phyloP scores from a whole-genome alignment of 2,888 invertebrate genomes.

The Drepana falcataria region DNA sequence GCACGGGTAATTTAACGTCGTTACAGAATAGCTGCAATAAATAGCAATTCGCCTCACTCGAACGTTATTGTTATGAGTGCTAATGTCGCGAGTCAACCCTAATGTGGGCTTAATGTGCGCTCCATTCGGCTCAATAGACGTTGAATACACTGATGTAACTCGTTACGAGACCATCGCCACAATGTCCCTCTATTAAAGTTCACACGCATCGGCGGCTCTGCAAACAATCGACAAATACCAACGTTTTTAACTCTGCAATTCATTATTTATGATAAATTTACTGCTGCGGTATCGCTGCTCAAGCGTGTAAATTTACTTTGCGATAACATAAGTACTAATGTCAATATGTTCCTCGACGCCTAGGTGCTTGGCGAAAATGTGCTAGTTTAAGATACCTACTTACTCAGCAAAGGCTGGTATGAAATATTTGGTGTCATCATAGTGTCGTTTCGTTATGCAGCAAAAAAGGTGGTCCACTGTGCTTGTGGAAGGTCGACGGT shows the following conservation, averaged over 20 bases:
- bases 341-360: slow-evolving; percentile 38
- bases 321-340: slow-evolving; percentile 43
- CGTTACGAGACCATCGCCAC: slow-evolving; percentile 31
- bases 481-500: slow-evolving; percentile 27
- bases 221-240: slow-evolving; percentile 43
- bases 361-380: slow-evolving; percentile 6
- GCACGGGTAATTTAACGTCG: slow-evolving; percentile 39
- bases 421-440: slow-evolving; percentile 26
- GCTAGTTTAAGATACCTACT: not conserved
- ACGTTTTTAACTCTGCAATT: slow-evolving; percentile 39
- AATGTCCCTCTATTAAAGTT: slow-evolving; percentile 36
- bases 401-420: not conserved
- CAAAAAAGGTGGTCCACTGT: slow-evolving; percentile 29
- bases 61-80: slow-evolving; percentile 49
- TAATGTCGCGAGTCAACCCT: slow-evolving; percentile 42
- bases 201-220: slow-evolving; percentile 52
- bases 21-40: slow-evolving; percentile 50
- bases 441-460: slow-evolving; percentile 7
- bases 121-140: slow-evolving; percentile 30
- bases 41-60: slow-evolving; percentile 47
- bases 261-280: slow-evolving; percentile 50
- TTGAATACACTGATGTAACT: slow-evolving; percentile 37
- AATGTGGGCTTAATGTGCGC: slow-evolving; percentile 44
- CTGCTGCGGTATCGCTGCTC: slow-evolving; percentile 34
- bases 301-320: slow-evolving; percentile 47